Percentiles rank a stretch among this genome's conserved stretches.
phyloP scores from a whole-genome alignment of 2,113 vertebrate genomes.

The Solenodon paradoxus region DNA sequence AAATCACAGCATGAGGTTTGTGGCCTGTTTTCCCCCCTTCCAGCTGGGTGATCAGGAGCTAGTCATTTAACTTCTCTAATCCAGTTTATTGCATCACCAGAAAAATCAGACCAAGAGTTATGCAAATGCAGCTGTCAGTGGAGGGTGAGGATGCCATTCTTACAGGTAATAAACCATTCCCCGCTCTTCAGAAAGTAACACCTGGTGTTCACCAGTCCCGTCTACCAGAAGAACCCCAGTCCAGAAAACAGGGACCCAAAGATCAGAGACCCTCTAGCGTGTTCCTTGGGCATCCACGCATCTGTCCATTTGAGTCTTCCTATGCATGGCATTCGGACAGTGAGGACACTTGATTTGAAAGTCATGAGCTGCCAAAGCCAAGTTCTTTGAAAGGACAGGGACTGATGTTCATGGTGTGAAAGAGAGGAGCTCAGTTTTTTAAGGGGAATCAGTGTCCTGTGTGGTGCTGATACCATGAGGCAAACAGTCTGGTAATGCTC shows the following conservation, averaged over 20 bases:
- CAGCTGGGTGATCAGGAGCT: neutral
- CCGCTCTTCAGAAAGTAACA: neutral
- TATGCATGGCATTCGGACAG: neutral
- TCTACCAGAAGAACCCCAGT: neutral
- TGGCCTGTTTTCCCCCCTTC: neutral
- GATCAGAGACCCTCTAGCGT: neutral
- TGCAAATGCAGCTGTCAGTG: neutral
- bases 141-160: rapidly evolving
- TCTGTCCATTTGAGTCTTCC: neutral
- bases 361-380: neutral
- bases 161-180: neutral
- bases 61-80: neutral
- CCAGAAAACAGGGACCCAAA: neutral
- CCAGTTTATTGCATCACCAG: neutral
- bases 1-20: neutral
- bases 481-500: neutral
- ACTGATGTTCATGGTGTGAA: neutral
- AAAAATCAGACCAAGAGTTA: neutral
- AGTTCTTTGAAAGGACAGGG: neutral
- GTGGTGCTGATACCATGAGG: neutral
- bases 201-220: neutral
- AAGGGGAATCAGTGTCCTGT: neutral
- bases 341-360: neutral
- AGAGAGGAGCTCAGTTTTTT: neutral
- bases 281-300: neutral